phyloP scores from a whole-genome alignment of 2,888 invertebrate species.

The Polydrusus tereticollis region DNA sequence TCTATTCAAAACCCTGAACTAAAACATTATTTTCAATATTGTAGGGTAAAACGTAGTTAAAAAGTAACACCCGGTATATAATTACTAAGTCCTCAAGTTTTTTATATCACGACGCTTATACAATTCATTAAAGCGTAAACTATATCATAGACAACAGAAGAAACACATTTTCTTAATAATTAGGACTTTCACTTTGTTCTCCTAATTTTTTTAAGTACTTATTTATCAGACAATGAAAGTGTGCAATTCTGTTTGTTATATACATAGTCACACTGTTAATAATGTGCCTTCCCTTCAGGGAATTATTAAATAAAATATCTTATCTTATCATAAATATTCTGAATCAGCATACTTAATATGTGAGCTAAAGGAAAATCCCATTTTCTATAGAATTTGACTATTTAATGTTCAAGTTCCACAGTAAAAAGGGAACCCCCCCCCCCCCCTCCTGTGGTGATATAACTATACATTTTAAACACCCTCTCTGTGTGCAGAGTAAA shows the following conservation, averaged over 20 bases:
- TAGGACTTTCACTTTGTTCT: constrained; percentile 4
- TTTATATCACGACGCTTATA: neutral
- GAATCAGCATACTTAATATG: neutral
- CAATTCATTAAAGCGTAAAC: constrained; percentile 1
- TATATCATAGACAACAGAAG: neutral
- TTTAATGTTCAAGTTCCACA: too few relatives aligned
- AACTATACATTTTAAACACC: too few relatives aligned
- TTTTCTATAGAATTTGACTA: neutral
- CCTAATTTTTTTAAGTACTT: neutral
- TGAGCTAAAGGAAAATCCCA: neutral
- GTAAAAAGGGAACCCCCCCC: too few relatives aligned
- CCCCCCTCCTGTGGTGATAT: too few relatives aligned
- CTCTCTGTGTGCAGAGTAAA: too few relatives aligned
- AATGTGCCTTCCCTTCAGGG: neutral
- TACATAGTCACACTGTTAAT: neutral
- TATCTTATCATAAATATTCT: neutral
- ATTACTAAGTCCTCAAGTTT: neutral
- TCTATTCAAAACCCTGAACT: constrained; percentile 10
- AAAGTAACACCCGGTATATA: neutral
- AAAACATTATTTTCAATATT: too few relatives aligned
- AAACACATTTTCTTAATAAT: neutral
- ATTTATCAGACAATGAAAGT: constrained; percentile 11
- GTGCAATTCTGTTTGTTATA: constrained; percentile 5
- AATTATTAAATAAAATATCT: neutral
- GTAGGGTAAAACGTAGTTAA: too few relatives aligned